A percentile compares a stretch with the other conserved stretches of the same genome.
phyloP scores from a whole-genome alignment of 2,888 invertebrate genomes.

The Drosophila melanosoma region DNA sequence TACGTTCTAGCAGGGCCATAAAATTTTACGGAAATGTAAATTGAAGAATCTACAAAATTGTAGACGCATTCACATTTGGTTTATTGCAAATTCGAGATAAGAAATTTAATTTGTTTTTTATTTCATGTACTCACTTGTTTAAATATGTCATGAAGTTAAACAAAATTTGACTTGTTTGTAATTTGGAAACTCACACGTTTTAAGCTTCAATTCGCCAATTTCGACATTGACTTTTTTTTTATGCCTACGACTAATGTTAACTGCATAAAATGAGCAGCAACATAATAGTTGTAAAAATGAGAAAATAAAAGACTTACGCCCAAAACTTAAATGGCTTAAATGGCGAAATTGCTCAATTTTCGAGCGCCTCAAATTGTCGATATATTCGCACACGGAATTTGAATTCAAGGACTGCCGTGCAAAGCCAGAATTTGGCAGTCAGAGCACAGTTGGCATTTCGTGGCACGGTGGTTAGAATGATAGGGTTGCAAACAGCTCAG shows the following conservation, averaged over 20 bases:
- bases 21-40: conserved; percentile 55
- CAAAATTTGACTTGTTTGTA: neutral
- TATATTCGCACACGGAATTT: conserved; percentile 35
- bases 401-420: conserved; percentile 39
- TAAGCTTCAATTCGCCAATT: conserved; percentile 6
- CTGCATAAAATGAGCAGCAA: conserved; percentile 22
- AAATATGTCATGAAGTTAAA: neutral
- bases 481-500: conserved; percentile 38
- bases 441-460: conserved; percentile 48
- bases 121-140: conserved; percentile 9
- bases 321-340: neutral
- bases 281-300: neutral
- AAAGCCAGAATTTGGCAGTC: conserved; percentile 48
- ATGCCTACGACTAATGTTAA: neutral
- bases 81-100: conserved; percentile 41
- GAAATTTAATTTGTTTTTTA: conserved; percentile 10
- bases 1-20: conserved; percentile 34
- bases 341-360: neutral
- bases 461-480: rapidly evolving
- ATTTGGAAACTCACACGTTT: conserved; percentile 25
- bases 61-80: conserved; percentile 28
- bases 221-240: neutral
- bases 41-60: conserved; percentile 35
- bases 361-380: neutral
- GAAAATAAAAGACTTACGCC: neutral